A percentile compares a stretch with the other conserved stretches of the same genome.
These are phyloP conservation scores for Cantharis rufa DNA, from an alignment of 2,888 invertebrate genomes.

Conservation along the genomic window DNA sequence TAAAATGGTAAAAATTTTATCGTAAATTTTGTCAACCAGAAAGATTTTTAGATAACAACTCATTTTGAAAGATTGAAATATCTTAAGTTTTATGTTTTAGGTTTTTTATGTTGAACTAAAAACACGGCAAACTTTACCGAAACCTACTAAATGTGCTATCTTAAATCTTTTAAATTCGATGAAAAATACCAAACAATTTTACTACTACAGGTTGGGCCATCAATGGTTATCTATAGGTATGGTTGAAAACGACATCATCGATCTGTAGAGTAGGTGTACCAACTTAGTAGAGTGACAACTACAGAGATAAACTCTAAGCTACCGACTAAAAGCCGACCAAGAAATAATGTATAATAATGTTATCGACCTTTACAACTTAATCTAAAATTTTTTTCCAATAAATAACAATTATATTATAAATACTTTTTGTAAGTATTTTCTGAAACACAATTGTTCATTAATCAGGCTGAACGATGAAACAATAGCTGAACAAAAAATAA, in stretches of 20 bases:
- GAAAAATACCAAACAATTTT: conserved; percentile 25
- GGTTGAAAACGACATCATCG: conserved; percentile 10
- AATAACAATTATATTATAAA: neutral
- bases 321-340: conserved; percentile 17
- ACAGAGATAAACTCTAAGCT: conserved; percentile 22
- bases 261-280: conserved; percentile 21
- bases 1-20: conserved; percentile 25
- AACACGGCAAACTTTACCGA: conserved; percentile 1
- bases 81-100: conserved; percentile 25
- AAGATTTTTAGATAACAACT: conserved; percentile 28
- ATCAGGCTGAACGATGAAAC: neutral
- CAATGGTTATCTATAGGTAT: conserved; percentile 19
- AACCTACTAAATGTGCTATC: conserved; percentile 7
- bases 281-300: conserved; percentile 22
- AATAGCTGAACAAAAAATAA: neutral
- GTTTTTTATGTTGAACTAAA: conserved; percentile 12
- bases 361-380: conserved; percentile 10
- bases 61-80: conserved; percentile 28
- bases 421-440: neutral
- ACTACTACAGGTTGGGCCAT: conserved; percentile 11
- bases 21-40: conserved; percentile 26
- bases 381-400: conserved; percentile 2
- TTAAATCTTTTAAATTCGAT: conserved; percentile 19
- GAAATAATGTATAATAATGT: conserved; percentile 7
- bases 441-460: neutral